Percentiles rank a stretch among this genome's conserved stretches.
Conservation (phyloP, 2,797 vertebrate species). For the Poliocrania exsul region DNA sequence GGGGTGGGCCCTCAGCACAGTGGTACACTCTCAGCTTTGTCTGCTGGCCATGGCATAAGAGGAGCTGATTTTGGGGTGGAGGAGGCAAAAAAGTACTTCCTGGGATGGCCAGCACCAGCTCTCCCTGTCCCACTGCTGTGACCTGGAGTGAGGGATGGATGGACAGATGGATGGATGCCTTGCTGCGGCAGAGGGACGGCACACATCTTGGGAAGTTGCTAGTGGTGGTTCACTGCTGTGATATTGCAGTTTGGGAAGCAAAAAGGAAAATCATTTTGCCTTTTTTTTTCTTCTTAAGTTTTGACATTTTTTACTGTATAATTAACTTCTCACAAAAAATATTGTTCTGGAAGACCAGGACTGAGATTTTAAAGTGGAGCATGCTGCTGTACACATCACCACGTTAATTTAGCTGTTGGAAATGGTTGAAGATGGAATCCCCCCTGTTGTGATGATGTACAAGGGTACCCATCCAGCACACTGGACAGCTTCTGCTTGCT, state of each 20-base stretch:
- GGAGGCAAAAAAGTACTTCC: neutral
- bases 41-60: accelerated
- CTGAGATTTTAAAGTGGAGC: neutral
- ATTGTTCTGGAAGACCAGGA: neutral
- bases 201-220: neutral
- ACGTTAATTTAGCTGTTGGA: neutral
- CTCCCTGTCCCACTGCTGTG: neutral
- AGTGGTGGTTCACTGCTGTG: neutral
- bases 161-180: neutral
- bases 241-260: neutral
- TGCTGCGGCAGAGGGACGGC: neutral
- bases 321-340: neutral
- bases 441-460: accelerated
- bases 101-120: neutral
- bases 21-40: accelerated
- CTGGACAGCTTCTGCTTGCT: neutral
- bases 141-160: neutral
- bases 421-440: neutral
- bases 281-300: neutral
- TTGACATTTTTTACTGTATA: neutral
- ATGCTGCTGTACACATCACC: neutral
- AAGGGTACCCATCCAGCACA: accelerated
- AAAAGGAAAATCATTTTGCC: neutral
- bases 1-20: neutral
- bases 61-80: neutral